Conservation (phyloP, 64 coral and sea anemone genomes). For the Montipora sp. region DNA sequence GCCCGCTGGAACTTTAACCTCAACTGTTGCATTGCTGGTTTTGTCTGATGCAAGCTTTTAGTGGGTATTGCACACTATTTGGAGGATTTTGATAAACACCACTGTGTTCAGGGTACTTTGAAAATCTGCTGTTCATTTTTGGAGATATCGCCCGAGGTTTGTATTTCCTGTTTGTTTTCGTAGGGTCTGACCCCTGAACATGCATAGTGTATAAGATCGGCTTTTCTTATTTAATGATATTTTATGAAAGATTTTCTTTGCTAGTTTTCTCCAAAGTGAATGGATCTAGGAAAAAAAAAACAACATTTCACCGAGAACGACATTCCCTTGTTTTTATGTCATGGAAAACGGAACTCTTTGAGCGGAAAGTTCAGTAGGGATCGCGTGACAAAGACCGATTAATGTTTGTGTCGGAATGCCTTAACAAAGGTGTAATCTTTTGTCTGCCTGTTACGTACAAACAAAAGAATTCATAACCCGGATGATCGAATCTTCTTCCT, state of each 20-base stretch:
- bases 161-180: too few species aligned
- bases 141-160: too few species aligned
- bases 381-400: neutral
- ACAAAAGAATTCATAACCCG: neutral
- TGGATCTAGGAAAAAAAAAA: neutral
- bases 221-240: too few species aligned
- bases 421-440: neutral
- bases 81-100: too few species aligned
- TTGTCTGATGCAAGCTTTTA: too few species aligned
- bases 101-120: too few species aligned
- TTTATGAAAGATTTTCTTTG: neutral
- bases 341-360: neutral
- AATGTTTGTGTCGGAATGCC: neutral
- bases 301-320: neutral
- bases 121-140: too few species aligned
- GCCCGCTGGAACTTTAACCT: too few species aligned
- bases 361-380: neutral
- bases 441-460: neutral
- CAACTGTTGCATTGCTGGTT: too few species aligned
- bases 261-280: neutral
- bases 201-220: too few species aligned
- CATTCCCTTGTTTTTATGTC: neutral
- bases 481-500: neutral
- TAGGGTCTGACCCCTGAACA: too few species aligned
- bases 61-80: too few species aligned